Conservation (phyloP, 2,113 vertebrate species). For the Typhlomys cinereus region DNA sequence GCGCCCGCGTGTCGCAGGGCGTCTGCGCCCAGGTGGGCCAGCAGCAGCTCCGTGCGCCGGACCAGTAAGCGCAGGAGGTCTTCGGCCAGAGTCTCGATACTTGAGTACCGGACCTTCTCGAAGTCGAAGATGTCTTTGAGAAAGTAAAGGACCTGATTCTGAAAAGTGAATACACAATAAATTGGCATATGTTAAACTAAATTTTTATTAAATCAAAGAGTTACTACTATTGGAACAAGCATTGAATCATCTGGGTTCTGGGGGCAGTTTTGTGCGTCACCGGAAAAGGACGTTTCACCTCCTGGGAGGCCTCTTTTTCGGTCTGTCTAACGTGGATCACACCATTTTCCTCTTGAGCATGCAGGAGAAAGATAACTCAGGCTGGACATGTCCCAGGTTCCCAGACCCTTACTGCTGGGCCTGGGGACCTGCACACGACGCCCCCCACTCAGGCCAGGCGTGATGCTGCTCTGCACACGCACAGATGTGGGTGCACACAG, state of each 20-base stretch:
- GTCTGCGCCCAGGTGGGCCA: conserved; percentile 89
- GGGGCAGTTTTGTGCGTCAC: neutral
- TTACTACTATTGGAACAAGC: neutral
- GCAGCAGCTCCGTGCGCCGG: conserved; percentile 90
- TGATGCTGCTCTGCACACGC: no score
- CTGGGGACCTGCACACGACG: no score
- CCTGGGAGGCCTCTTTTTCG: conserved; percentile 4
- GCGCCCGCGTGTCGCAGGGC: conserved; percentile 75
- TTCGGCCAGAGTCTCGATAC: conserved; percentile 90
- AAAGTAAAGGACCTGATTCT: conserved; percentile 97
- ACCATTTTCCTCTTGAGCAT: no score
- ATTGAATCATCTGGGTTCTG: neutral
- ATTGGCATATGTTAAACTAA: neutral
- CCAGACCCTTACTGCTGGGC: no score
- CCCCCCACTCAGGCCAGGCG: no score
- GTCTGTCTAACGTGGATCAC: no score
- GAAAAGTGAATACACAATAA: neutral
- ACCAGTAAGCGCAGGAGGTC: conserved; percentile 92
- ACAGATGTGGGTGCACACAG: no score
- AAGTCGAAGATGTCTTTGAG: conserved; percentile 98
- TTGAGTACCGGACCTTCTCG: conserved; percentile 95
- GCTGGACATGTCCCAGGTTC: no score
- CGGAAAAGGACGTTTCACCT: neutral
- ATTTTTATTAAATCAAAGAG: neutral
- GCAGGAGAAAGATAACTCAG: no score